A percentile compares a stretch with the other conserved stretches of the same genome.
Evolutionary conservation across 2,113 vertebrate genomes (phyloP).

Genomic region (Calyptommatus sinebrachiatus): DNA sequence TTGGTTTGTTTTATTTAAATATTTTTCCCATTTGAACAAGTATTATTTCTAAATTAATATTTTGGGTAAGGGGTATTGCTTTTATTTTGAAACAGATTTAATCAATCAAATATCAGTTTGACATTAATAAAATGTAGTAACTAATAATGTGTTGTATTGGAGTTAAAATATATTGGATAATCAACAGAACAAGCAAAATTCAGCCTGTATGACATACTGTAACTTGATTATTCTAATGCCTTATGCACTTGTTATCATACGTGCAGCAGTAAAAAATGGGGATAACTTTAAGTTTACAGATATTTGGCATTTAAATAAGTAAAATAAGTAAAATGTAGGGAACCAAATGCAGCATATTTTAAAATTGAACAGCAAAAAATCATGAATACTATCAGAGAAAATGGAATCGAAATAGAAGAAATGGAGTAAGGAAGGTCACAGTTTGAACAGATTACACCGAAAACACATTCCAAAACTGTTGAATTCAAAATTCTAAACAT

Average conservation of each 20-base stretch:
- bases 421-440: neutral
- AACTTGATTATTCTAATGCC: neutral
- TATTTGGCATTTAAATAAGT: neutral
- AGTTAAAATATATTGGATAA: neutral
- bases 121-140: neutral
- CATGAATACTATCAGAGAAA: constrained; percentile 4
- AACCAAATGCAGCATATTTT: neutral
- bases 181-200: neutral
- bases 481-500: constrained; percentile 6
- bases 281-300: neutral
- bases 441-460: neutral
- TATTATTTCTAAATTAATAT: neutral
- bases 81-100: neutral
- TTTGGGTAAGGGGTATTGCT: neutral
- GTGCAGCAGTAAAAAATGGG: neutral
- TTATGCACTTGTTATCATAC: rapidly evolving
- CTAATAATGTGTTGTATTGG: neutral
- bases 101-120: neutral
- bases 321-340: neutral
- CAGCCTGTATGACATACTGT: neutral
- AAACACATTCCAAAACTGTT: neutral
- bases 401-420: neutral
- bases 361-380: neutral
- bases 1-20: neutral
- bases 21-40: neutral